Evolutionary conservation across 2,888 invertebrate species (phyloP).

Genomic region (Thysanoteuthis rhombus): DNA sequence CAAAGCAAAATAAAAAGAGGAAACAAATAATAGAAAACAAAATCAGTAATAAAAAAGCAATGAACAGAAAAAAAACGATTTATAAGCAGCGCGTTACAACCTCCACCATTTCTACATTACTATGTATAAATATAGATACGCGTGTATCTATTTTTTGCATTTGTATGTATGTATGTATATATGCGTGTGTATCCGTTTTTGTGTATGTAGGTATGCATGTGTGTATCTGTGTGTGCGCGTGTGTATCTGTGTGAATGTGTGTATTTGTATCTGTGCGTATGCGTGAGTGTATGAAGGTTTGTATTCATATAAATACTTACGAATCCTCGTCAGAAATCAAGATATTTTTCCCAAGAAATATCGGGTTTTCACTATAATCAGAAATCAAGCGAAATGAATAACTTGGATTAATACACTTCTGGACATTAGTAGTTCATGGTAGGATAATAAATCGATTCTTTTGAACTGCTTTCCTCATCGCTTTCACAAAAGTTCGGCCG

Average conservation of each 20-base stretch:
- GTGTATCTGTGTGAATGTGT: background rate
- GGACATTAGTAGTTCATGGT: background rate
- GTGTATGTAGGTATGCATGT: background rate
- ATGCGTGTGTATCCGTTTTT: background rate
- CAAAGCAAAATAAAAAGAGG: too few relatives aligned
- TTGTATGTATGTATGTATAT: background rate
- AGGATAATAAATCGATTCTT: background rate
- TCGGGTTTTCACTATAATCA: slow-evolving; percentile 12
- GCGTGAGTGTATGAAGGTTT: background rate
- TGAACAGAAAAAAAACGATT: too few relatives aligned
- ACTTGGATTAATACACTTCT: background rate
- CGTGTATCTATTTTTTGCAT: background rate
- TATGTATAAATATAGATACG: background rate
- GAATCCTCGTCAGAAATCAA: background rate
- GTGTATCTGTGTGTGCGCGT: background rate
- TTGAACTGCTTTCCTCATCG: background rate
- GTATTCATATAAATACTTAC: background rate
- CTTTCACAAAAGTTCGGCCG: background rate
- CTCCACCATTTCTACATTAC: background rate
- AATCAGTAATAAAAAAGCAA: too few relatives aligned
- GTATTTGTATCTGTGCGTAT: background rate
- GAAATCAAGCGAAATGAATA: background rate
- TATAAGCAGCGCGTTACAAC: too few relatives aligned
- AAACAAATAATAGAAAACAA: too few relatives aligned
- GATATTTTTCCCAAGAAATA: background rate